Evolutionary conservation across 2,888 invertebrate species (phyloP), one percentile per base, ranked within the genome.

Genomic region (Mesorhabditis belari): DNA sequence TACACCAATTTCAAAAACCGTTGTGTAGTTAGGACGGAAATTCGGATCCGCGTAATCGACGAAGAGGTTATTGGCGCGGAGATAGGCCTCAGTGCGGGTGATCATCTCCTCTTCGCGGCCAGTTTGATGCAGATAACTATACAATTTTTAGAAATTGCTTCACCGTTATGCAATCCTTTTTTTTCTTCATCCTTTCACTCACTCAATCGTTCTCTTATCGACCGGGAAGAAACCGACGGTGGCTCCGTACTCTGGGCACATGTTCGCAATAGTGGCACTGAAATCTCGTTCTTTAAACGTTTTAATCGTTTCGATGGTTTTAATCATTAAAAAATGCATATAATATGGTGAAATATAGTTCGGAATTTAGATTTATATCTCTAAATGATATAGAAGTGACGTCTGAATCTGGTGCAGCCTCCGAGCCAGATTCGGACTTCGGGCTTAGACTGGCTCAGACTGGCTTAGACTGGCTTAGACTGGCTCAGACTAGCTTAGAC

Each of bases 241-340:
- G 19, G 95, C 96, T 0, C 96, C 96, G 81, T 95, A 96, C 83
- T 92, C 92, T 0, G 96, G 96, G 80, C 93, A 94, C 96, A 98
- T 96, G 85, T 98, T 98, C 70, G 93, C 90, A 59, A 98, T 92
- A 0, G 96, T 98, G 0, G 96, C 94, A 52, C 72, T 35, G 44
- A 17, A 35, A 35, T 17, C n/a, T 1, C 12, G 12, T 17, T 17
- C 25, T 52, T 24, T 24, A 17, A 17, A 2, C 1, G n/a, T 26
- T 2, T 12, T 12, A 17, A 24, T 24, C 2, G n/a, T 52, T 17
- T 9, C 52, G 24, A 69, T 23, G n/a, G n/a, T n/a, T n/a, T n/a
- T n/a, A n/a, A n/a, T n/a, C n/a, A n/a, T n/a, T n/a, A n/a, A n/a
- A n/a, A n/a, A n/a, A n/a, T n/a, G n/a, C n/a, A n/a, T n/a, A n/a